These are phyloP conservation scores for Patiria pectinifera DNA, from an alignment of 53 echinoderm and acorn worm genomes.

Conservation along the genomic window DNA sequence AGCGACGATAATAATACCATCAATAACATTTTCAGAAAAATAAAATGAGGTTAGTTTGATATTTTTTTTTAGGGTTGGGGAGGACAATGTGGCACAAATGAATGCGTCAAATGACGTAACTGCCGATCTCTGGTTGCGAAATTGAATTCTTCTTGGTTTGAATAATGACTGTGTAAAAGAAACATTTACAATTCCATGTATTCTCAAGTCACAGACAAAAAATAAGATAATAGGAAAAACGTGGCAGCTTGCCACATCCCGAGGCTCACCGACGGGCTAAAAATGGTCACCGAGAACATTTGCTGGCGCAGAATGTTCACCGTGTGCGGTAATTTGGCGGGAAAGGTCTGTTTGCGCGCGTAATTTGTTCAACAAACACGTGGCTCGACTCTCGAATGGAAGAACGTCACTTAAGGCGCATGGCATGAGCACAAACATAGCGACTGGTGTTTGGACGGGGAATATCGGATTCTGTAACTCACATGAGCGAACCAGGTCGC, in stretches of 20 bases:
- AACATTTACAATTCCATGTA: neutral
- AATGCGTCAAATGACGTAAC: too few species aligned
- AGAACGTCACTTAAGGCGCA: neutral
- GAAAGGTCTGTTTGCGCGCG: conserved; percentile 10
- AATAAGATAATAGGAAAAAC: neutral
- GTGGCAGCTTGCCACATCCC: neutral
- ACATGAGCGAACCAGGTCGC: too few species aligned
- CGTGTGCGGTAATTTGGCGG: neutral
- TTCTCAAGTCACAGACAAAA: neutral
- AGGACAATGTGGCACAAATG: too few species aligned
- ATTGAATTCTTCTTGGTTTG: too few species aligned
- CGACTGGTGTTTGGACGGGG: neutral
- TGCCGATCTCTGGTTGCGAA: too few species aligned
- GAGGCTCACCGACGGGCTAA: neutral
- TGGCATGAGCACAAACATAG: neutral
- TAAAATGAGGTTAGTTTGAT: too few species aligned
- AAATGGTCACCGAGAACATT: neutral
- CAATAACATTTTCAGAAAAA: too few species aligned
- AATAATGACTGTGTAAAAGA: too few species aligned
- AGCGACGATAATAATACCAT: too few species aligned
- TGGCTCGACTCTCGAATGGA: neutral
- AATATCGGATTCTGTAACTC: too few species aligned
- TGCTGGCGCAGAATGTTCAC: neutral
- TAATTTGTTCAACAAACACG: conserved; percentile 10
- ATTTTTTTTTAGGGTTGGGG: too few species aligned